These are phyloP conservation scores for Scytalopus superciliaris DNA, from an alignment of 2,113 vertebrate genomes.

Conservation along the genomic window DNA sequence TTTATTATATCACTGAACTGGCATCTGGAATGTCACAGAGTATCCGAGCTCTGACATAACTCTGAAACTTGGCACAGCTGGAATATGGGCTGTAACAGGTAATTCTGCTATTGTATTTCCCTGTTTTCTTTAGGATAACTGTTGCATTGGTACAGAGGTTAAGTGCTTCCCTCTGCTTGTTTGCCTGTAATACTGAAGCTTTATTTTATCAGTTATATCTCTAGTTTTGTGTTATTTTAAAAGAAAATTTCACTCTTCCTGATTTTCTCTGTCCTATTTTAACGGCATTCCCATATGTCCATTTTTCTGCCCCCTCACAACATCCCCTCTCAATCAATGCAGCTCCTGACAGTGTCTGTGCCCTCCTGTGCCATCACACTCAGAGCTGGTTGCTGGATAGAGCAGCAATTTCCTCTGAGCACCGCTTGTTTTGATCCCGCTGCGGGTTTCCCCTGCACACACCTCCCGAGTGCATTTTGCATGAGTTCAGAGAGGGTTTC, in stretches of 20 bases:
- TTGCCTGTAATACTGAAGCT: neutral
- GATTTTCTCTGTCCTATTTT: neutral
- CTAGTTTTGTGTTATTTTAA: neutral
- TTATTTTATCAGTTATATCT: neutral
- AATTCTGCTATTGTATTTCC: slow-evolving; percentile 64
- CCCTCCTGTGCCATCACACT: neutral
- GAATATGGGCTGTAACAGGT: slow-evolving; percentile 48
- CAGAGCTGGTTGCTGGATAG: neutral
- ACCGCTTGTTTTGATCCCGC: neutral
- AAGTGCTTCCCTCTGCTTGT: slow-evolving; percentile 32
- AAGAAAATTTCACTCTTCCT: neutral
- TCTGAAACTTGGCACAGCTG: slow-evolving; percentile 60
- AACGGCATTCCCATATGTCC: neutral
- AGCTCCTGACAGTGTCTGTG: neutral
- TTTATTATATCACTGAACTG: neutral
- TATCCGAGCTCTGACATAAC: slow-evolving; percentile 33
- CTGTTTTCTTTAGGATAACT: slow-evolving; percentile 51
- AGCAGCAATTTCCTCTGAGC: neutral
- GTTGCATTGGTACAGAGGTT: slow-evolving; percentile 37
- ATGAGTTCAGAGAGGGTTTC: neutral
- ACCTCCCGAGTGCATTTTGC: neutral
- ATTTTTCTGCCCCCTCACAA: neutral
- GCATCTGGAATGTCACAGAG: slow-evolving; percentile 45
- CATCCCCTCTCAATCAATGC: neutral
- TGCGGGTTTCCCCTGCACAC: accelerated